Conservation (phyloP, 1,140 invertebrate species). For the Carposina sasakii region DNA sequence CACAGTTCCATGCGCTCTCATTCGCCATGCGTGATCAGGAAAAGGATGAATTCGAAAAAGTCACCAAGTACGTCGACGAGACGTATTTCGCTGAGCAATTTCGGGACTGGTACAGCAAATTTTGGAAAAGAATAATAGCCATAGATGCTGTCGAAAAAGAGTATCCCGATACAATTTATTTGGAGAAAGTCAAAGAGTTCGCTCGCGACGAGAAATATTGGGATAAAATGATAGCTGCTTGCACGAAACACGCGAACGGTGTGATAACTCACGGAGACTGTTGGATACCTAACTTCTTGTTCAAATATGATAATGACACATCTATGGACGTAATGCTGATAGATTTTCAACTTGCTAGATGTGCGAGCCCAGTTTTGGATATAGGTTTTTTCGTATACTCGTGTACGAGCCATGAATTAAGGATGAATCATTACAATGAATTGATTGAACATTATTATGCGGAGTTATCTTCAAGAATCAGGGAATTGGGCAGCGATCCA, state of each 20-base stretch:
- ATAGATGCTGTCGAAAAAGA: constrained; percentile 77
- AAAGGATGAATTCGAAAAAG: constrained; percentile 71
- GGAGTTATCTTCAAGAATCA: constrained; percentile 71
- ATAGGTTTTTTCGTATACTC: constrained; percentile 77
- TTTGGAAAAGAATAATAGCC: constrained; percentile 74
- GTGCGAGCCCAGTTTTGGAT: constrained; percentile 74
- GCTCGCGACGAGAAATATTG: constrained; percentile 62
- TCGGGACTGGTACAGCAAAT: constrained; percentile 77
- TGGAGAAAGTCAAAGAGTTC: constrained; percentile 73
- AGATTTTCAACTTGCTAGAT: constrained; percentile 80
- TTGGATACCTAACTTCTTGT: constrained; percentile 83
- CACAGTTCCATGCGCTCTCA: constrained; percentile 79
- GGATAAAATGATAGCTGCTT: constrained; percentile 49
- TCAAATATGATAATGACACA: constrained; percentile 57
- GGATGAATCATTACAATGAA: constrained; percentile 73
- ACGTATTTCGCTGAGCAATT: constrained; percentile 75
- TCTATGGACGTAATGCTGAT: constrained; percentile 75
- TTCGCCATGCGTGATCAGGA: constrained; percentile 79
- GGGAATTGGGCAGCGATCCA: constrained; percentile 75
- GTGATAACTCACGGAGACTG: constrained; percentile 81
- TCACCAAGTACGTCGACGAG: constrained; percentile 59
- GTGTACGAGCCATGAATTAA: constrained; percentile 74
- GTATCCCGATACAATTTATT: constrained; percentile 74
- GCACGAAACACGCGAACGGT: constrained; percentile 45
- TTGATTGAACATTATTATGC: constrained; percentile 75